Evolutionary conservation across 2,113 vertebrate genomes (phyloP).

Genomic region (Pangasianodon gigas): DNA sequence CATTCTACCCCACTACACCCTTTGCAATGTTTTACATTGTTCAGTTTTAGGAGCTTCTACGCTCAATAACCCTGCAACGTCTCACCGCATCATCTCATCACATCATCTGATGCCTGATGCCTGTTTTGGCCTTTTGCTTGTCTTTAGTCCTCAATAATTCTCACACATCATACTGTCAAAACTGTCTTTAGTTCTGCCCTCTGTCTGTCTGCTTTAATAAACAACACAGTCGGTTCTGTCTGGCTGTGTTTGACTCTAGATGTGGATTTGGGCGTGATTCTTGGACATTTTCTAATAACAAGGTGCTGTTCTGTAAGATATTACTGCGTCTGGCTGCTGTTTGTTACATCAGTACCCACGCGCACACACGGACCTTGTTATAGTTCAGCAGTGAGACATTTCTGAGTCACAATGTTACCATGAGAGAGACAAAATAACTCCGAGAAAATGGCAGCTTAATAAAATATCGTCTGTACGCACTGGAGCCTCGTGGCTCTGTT

Average conservation of each 20-base stretch:
- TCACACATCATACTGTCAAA: not conserved
- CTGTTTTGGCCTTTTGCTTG: not conserved
- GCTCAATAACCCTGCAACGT: not conserved
- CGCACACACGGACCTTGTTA: not conserved
- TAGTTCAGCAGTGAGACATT: slow-evolving; percentile 35
- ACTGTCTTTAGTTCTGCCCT: not conserved
- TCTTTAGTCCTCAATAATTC: not conserved
- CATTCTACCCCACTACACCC: not conserved
- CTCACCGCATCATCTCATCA: too few species aligned
- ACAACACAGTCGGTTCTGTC: not conserved
- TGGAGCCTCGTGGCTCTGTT: not conserved
- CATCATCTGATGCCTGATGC: not conserved
- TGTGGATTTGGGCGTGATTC: not conserved
- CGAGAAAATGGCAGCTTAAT: slow-evolving; percentile 21
- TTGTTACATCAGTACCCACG: not conserved
- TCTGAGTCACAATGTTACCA: slow-evolving; percentile 34
- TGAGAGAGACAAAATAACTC: slow-evolving; percentile 3
- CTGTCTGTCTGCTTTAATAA: not conserved
- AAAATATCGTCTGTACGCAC: not conserved
- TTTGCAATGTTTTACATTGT: not conserved
- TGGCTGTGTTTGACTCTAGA: not conserved
- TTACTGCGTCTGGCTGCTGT: not conserved
- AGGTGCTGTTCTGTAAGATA: not conserved
- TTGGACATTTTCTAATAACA: not conserved
- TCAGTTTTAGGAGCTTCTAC: not conserved